These are phyloP conservation scores for Myiozetetes cayanensis DNA, from an alignment of 2,113 vertebrate species.

Conservation along the genomic window DNA sequence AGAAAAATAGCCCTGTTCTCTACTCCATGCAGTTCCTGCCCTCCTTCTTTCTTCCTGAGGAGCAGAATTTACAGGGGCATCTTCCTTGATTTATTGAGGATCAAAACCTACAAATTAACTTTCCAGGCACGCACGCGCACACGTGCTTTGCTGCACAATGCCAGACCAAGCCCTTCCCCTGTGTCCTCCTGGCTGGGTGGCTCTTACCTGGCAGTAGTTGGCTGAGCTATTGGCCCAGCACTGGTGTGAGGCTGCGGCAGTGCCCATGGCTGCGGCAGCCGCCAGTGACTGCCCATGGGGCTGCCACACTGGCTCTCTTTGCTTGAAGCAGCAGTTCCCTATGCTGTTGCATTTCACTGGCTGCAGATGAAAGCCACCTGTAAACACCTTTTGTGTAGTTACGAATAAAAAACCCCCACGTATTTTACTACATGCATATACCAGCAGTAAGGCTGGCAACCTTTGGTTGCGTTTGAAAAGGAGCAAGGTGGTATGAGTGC, in stretches of 20 bases:
- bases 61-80: constrained; percentile 27
- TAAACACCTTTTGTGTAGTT: not conserved
- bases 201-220: not conserved
- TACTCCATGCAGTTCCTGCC: not conserved
- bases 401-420: not conserved
- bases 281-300: not conserved
- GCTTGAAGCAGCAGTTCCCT: not conserved
- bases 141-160: not conserved
- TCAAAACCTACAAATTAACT: not conserved
- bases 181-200: fast-evolving
- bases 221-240: fast-evolving
- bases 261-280: not conserved
- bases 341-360: not conserved
- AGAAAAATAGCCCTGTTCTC: constrained; percentile 22
- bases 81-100: not conserved
- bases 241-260: fast-evolving
- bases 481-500: not conserved
- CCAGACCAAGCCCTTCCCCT: not conserved
- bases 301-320: not conserved
- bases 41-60: constrained; percentile 1
- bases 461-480: not conserved
- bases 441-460: not conserved
- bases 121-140: not conserved
- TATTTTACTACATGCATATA: not conserved
- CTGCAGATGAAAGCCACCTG: not conserved